Evolutionary conservation across 1,140 invertebrate genomes (phyloP).

Genomic region (Drosophila funebris): DNA sequence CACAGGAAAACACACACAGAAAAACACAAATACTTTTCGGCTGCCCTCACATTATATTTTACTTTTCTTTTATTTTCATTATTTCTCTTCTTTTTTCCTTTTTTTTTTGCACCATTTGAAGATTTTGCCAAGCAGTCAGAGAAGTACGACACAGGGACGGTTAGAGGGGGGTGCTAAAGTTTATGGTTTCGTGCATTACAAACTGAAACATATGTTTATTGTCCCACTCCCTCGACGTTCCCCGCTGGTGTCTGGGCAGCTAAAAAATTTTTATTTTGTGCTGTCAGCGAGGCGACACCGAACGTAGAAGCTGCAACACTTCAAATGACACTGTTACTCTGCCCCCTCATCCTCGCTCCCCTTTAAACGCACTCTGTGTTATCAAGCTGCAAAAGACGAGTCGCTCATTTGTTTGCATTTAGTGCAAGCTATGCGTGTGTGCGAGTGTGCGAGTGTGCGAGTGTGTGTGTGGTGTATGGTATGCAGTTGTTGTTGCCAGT

Average conservation of each 20-base stretch:
- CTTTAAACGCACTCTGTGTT: background rate
- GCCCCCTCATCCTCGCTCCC: background rate
- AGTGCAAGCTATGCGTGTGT: constrained; percentile 17
- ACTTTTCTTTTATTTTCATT: constrained; percentile 17
- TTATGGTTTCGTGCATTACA: constrained; percentile 74
- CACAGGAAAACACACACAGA: constrained; percentile 32
- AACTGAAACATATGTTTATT: constrained; percentile 80
- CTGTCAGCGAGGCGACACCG: constrained; percentile 68
- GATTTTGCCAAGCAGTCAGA: constrained; percentile 3
- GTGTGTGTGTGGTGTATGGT: constrained; percentile 9
- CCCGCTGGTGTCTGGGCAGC: constrained; percentile 34
- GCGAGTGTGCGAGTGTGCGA: constrained; percentile 15
- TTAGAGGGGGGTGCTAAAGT: constrained; percentile 42
- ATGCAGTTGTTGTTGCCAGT: constrained; percentile 34
- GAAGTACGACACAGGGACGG: background rate
- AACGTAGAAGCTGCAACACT: constrained; percentile 64
- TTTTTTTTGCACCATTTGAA: constrained; percentile 29
- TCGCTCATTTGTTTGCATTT: constrained; percentile 47
- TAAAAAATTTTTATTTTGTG: constrained; percentile 56
- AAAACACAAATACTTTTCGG: constrained; percentile 61
- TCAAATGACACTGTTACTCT: constrained; percentile 60
- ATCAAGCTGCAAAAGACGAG: background rate
- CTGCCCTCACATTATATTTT: constrained; percentile 55
- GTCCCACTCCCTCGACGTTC: constrained; percentile 29
- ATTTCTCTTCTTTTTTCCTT: constrained; percentile 1